These are phyloP conservation scores for Cebus imitator DNA, from an alignment of 2,113 vertebrate genomes.

Conservation along the genomic window DNA sequence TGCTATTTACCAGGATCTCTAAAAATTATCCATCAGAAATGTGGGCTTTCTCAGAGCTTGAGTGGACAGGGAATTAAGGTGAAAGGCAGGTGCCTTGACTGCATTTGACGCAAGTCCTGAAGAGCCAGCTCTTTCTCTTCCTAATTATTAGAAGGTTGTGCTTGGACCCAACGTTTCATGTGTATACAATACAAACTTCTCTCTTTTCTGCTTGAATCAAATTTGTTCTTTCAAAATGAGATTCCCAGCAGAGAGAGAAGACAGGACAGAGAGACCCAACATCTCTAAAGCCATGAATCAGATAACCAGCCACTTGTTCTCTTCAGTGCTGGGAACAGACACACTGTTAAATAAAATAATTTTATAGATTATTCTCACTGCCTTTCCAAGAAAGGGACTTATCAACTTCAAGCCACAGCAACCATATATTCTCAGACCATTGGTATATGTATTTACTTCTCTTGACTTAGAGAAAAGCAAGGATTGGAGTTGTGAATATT, in stretches of 20 bases:
- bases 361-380: constrained; percentile 77
- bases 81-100: neutral
- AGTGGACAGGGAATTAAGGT: neutral
- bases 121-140: neutral
- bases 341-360: constrained; percentile 81
- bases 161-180: neutral
- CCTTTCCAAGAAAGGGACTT: constrained; percentile 70
- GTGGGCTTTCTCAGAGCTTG: neutral
- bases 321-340: constrained; percentile 64
- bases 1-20: neutral
- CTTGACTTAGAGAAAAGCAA: neutral
- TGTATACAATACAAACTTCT: neutral
- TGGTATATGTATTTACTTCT: neutral
- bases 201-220: constrained; percentile 35
- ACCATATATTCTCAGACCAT: neutral
- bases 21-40: constrained; percentile 6
- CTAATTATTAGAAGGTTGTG: constrained; percentile 12
- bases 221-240: constrained; percentile 72
- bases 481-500: neutral
- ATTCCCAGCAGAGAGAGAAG: constrained; percentile 65
- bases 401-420: constrained; percentile 61
- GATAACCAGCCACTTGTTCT: constrained; percentile 78
- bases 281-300: constrained; percentile 78
- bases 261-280: constrained; percentile 58
- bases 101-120: neutral